Evolutionary conservation across 1,140 invertebrate species (phyloP).

Genomic region (Drosophila subobscura): DNA sequence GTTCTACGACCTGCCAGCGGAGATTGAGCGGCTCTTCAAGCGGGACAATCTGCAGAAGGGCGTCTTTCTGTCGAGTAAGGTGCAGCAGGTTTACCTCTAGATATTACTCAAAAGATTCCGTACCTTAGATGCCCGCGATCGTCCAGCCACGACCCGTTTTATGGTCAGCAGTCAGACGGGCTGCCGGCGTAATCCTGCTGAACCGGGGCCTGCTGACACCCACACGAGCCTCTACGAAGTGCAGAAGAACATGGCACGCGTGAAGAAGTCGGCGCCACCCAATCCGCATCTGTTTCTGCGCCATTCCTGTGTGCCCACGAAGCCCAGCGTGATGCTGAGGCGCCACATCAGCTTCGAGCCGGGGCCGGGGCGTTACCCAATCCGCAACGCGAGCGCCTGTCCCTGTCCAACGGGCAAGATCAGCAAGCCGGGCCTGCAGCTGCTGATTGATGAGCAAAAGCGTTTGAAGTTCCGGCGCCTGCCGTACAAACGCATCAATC

Average conservation of each 20-base stretch:
- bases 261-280: not conserved
- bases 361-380: conserved; percentile 64
- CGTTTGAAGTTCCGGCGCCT: conserved; percentile 64
- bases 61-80: conserved; percentile 70
- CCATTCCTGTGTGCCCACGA: conserved; percentile 52
- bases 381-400: conserved; percentile 54
- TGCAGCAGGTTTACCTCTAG: not conserved
- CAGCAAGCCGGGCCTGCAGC: conserved; percentile 36
- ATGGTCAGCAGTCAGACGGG: conserved; percentile 43
- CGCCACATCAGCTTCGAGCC: conserved; percentile 63
- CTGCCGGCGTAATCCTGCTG: conserved; percentile 60
- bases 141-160: conserved; percentile 36
- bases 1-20: conserved; percentile 62
- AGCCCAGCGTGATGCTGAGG: conserved; percentile 8
- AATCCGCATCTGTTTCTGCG: conserved; percentile 71
- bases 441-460: conserved; percentile 66
- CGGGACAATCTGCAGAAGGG: conserved; percentile 65
- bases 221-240: conserved; percentile 30
- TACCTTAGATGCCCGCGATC: conserved; percentile 68
- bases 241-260: not conserved
- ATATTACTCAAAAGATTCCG: not conserved
- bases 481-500: conserved; percentile 55
- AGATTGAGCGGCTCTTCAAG: conserved; percentile 42
- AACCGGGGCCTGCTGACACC: conserved; percentile 63
- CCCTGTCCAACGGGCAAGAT: conserved; percentile 45